These are phyloP conservation scores for Prolemur simus DNA, from an alignment of 2,113 vertebrate species.

Conservation along the genomic window DNA sequence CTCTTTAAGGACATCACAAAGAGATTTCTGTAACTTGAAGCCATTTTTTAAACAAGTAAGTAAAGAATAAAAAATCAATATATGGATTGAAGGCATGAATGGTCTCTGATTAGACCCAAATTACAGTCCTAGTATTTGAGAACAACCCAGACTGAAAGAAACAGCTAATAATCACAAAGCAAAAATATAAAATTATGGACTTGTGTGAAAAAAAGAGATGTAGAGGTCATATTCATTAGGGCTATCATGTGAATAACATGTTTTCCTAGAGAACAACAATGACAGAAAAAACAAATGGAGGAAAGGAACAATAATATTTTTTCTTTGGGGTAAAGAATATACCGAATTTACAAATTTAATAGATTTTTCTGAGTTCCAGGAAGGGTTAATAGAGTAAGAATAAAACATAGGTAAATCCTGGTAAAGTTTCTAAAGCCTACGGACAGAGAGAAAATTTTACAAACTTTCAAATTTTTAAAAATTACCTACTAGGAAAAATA, in stretches of 20 bases:
- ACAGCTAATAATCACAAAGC: not conserved
- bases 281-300: not conserved
- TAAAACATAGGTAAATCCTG: not conserved
- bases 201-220: not conserved
- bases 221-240: not conserved
- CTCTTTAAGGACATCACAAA: not conserved
- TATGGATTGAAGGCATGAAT: not conserved
- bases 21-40: not conserved
- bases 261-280: not conserved
- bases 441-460: not conserved
- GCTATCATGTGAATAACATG: rapidly evolving
- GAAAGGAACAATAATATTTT: not conserved
- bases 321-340: not conserved
- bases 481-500: not conserved
- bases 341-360: not conserved
- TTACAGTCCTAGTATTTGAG: not conserved
- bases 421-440: not conserved
- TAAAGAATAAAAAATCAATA: not conserved
- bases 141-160: not conserved
- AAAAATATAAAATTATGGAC: not conserved
- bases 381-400: not conserved
- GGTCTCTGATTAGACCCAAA: not conserved
- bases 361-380: not conserved
- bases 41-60: not conserved
- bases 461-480: not conserved